Base-by-base conservation (phyloP, 2,797 vertebrate species). In the Calcarius lapponicus region DNA sequence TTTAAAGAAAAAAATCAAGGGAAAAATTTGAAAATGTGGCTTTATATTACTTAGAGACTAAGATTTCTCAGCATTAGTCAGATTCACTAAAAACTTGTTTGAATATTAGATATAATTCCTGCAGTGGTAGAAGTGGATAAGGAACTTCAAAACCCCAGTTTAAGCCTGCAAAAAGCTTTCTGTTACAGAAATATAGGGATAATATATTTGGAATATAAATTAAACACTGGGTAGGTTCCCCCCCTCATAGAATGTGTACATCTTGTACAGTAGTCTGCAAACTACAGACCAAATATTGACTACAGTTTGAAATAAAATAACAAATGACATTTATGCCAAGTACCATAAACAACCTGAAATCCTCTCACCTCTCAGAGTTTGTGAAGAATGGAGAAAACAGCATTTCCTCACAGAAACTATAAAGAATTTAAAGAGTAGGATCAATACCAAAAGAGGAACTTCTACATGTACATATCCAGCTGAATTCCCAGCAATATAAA, bases 101-200 rank as follows among this genome's bases (percentile, higher is more conserved):
- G 86, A 91, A 79, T 86, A 70, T 75, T 86, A 65, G 38, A 24
- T 15, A 24, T 75, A 73, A 92, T 92, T 91, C 54, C 54, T 92
- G 16, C 40, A 60, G 54, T 45, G 24, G 43, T 42, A 78, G 70
- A 62, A 86, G 58, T 42, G 29, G 26, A 64, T 64, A 81, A 92
- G 40, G 51, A 83, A 66, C 61, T 84, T 51, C 34, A 90, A 86
- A 94, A 54, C 26, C 76, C 42, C 40, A 45, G 32, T 60, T 86
- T 83, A 93, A 91, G 84, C 45, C 57, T 88, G n/a, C 32, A 91
- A 92, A 47, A 79, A 86, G n/a, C 6, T 79, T 93, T 76, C 56
- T 90, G 32, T 24, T 67, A 86, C 69, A 67, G 72, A 89, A 93
- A 92, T 89, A 71, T 4, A 85, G 8, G 15, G 26, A 47, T 67